phyloP scores from a whole-genome alignment of 2,888 invertebrate species.

The Phoenoteleia sp. region DNA sequence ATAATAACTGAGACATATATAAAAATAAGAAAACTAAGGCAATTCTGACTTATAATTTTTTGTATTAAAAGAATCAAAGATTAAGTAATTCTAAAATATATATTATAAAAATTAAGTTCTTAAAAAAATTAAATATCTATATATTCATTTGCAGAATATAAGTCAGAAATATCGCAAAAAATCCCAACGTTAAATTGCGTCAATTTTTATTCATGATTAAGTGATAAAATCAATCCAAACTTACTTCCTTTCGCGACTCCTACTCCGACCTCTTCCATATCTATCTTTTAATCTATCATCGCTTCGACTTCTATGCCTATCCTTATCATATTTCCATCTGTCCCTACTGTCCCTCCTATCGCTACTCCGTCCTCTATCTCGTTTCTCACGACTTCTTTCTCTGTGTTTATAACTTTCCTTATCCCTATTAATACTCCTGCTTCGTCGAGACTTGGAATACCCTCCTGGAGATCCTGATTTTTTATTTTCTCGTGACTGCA shows the following conservation, averaged over 20 bases:
- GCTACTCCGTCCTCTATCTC: constrained; percentile 71
- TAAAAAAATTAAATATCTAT: constrained; percentile 1
- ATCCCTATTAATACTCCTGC: constrained; percentile 78
- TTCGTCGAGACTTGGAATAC: constrained; percentile 73
- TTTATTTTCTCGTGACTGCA: constrained; percentile 76
- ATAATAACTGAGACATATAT: no score
- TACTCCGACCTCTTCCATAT: constrained; percentile 80
- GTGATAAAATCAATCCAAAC: no score
- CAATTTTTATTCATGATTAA: no score
- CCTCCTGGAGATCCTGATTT: constrained; percentile 74
- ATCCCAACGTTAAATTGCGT: no score
- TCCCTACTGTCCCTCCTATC: constrained; percentile 77
- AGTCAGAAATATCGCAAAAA: no score
- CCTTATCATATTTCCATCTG: constrained; percentile 73
- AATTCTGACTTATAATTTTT: no score
- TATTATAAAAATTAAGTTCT: background rate
- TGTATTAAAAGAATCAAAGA: no score
- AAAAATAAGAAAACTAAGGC: no score
- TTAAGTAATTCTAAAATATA: no score
- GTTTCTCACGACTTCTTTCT: constrained; percentile 74
- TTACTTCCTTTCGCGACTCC: constrained; percentile 87
- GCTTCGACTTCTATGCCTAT: constrained; percentile 82
- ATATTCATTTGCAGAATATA: no score
- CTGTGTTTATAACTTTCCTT: constrained; percentile 74
- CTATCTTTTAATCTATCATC: constrained; percentile 81